phyloP scores from a whole-genome alignment of 2,797 vertebrate species.

The Neosilurus mollespiculum region DNA sequence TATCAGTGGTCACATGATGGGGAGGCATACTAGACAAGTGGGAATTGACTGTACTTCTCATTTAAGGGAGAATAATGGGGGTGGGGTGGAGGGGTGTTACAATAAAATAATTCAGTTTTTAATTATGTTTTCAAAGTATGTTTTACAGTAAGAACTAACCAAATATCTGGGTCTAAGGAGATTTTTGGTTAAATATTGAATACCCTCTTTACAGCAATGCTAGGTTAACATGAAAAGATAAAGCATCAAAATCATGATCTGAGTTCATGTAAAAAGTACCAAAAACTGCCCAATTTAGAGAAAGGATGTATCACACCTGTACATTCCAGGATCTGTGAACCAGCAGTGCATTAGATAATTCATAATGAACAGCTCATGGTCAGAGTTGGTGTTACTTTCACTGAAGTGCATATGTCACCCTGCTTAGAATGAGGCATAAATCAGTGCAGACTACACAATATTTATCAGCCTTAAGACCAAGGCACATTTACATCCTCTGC shows the following conservation, averaged over 20 bases:
- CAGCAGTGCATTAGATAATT: constrained; percentile 55
- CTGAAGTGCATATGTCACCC: constrained; percentile 61
- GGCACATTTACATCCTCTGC: constrained; percentile 54
- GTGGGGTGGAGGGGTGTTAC: too few species aligned
- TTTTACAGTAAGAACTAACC: too few species aligned
- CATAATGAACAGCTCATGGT: constrained; percentile 55
- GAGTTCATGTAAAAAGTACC: neutral
- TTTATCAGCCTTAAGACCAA: constrained; percentile 44
- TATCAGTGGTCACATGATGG: too few species aligned
- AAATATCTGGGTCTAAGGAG: too few species aligned
- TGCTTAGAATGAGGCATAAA: constrained; percentile 61
- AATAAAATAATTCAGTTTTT: too few species aligned
- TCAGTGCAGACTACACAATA: constrained; percentile 32
- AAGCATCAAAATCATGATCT: neutral
- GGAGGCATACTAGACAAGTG: too few species aligned
- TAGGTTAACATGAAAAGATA: neutral
- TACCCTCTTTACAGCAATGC: neutral
- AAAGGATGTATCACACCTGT: neutral
- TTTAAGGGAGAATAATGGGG: too few species aligned
- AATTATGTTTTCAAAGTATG: too few species aligned
- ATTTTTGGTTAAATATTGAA: too few species aligned
- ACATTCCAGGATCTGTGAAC: neutral
- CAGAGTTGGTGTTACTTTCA: constrained; percentile 35
- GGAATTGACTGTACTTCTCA: too few species aligned
- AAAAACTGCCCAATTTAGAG: neutral